A percentile compares a stretch with the other conserved stretches of the same genome.
These are phyloP conservation scores for Sinocyclocheilus grahami DNA, from an alignment of 2,113 vertebrate species.

Conservation along the genomic window DNA sequence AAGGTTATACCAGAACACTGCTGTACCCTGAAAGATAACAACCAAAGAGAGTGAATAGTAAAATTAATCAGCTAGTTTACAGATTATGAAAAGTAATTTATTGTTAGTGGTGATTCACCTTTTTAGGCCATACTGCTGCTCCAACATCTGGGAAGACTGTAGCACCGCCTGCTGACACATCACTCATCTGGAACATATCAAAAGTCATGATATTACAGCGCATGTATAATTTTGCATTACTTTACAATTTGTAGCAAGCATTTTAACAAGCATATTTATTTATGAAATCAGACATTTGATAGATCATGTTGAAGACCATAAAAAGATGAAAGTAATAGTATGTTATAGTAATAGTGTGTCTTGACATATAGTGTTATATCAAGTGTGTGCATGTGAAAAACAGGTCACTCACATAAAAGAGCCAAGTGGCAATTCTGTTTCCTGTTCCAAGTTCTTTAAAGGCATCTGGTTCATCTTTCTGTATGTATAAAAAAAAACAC, in stretches of 20 bases:
- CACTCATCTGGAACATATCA: conserved; percentile 86
- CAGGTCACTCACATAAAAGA: conserved; percentile 93
- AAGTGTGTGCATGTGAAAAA: not conserved
- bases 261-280: not conserved
- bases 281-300: not conserved
- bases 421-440: conserved; percentile 96
- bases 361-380: not conserved
- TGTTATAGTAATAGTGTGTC: not conserved
- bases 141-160: conserved; percentile 98
- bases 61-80: not conserved
- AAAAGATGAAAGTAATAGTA: not conserved
- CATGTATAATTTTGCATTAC: not conserved
- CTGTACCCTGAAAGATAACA: conserved; percentile 78
- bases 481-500: conserved; percentile 54
- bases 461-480: conserved; percentile 99
- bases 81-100: not conserved
- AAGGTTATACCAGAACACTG: conserved; percentile 91
- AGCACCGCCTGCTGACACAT: conserved; percentile 93
- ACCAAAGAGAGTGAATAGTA: not conserved
- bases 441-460: conserved; percentile 98
- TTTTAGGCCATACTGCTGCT: conserved; percentile 91
- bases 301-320: not conserved
- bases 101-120: conserved; percentile 74
- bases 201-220: not conserved
- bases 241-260: not conserved